phyloP scores from a whole-genome alignment of 1,140 invertebrate genomes.

The Agrilus planipennis region DNA sequence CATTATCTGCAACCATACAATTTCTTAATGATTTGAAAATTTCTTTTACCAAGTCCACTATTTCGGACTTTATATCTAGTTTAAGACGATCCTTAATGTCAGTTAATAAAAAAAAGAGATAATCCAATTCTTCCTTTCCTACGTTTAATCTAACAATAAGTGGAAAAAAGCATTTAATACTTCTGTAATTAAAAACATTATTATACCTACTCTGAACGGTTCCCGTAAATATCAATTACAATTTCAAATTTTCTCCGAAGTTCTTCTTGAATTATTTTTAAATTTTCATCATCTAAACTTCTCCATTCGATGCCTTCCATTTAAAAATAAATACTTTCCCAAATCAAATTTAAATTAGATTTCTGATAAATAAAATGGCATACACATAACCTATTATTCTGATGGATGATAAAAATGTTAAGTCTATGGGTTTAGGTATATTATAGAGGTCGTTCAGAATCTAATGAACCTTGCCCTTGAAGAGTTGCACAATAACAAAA shows the following conservation, averaged over 20 bases:
- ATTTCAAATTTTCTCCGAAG: neutral
- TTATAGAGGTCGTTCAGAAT: too few relatives aligned
- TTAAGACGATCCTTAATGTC: too few relatives aligned
- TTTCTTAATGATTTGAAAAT: conserved; percentile 17
- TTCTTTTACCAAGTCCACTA: too few relatives aligned
- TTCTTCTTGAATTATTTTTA: neutral
- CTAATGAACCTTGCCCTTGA: too few relatives aligned
- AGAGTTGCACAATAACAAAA: too few relatives aligned
- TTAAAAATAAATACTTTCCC: neutral
- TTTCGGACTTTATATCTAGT: too few relatives aligned
- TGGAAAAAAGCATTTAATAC: neutral
- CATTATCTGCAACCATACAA: conserved; percentile 7
- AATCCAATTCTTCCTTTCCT: neutral
- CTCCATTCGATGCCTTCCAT: neutral
- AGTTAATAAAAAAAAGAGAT: conserved; percentile 2
- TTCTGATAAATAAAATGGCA: too few relatives aligned
- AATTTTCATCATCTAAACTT: neutral
- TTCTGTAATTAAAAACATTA: neutral
- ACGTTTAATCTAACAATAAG: neutral
- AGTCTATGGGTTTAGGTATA: too few relatives aligned
- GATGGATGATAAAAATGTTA: too few relatives aligned
- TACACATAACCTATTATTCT: too few relatives aligned
- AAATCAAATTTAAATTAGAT: neutral
- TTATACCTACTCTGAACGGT: neutral
- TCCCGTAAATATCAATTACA: neutral